These are phyloP conservation scores for Cryptoleucopteryx plumbea DNA, from an alignment of 2,113 vertebrate genomes.

Conservation along the genomic window DNA sequence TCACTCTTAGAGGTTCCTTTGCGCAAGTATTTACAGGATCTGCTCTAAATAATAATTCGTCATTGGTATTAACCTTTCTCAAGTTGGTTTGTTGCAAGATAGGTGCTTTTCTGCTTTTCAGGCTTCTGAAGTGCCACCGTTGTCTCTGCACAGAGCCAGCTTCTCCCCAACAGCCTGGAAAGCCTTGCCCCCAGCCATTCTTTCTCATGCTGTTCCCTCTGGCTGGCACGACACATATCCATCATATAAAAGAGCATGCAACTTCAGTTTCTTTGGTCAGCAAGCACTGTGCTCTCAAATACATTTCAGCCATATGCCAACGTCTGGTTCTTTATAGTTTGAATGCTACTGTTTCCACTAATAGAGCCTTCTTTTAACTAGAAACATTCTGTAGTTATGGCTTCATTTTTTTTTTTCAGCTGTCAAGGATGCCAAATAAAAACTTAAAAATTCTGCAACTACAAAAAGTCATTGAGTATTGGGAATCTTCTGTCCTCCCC, in stretches of 20 bases:
- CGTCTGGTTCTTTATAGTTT: not conserved
- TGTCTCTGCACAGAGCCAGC: not conserved
- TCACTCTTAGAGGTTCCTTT: not conserved
- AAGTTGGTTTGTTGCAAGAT: not conserved
- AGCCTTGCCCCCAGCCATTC: not conserved
- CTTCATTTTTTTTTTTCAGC: not conserved
- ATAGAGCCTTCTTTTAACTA: not conserved
- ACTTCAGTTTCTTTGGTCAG: not conserved
- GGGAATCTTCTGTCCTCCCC: not conserved
- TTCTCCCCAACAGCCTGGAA: not conserved
- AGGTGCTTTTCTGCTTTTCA: not conserved
- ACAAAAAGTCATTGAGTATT: not conserved
- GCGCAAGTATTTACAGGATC: not conserved
- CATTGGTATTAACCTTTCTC: not conserved
- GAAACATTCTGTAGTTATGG: not conserved
- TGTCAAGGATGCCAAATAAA: not conserved
- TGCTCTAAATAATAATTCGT: not conserved
- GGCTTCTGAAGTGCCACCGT: not conserved
- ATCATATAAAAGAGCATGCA: not conserved
- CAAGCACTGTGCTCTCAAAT: not conserved
- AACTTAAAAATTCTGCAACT: not conserved
- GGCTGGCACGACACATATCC: not conserved
- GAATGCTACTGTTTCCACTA: not conserved
- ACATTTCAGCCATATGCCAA: not conserved
- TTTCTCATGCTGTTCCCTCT: not conserved